Evolutionary conservation across 1,140 invertebrate genomes (phyloP).

Genomic region (Ostrea edulis): DNA sequence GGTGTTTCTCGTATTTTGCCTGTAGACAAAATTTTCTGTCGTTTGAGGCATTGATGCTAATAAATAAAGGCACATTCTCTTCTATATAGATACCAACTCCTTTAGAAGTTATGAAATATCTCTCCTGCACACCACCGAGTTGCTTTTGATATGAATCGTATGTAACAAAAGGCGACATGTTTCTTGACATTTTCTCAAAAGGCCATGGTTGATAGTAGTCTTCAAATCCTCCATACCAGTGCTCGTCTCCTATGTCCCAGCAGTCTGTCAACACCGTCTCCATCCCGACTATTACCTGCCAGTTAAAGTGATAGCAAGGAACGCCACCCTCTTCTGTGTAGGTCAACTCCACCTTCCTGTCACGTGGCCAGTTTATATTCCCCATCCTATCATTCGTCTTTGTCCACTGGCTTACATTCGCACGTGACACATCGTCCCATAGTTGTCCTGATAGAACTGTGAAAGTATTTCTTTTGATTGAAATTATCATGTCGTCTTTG

Average conservation of each 20-base stretch:
- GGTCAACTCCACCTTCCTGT: not conserved
- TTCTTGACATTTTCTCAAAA: constrained; percentile 71
- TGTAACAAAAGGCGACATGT: constrained; percentile 60
- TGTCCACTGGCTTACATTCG: not conserved
- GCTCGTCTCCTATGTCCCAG: constrained; percentile 63
- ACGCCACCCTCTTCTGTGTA: not conserved
- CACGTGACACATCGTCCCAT: not conserved
- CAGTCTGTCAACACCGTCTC: constrained; percentile 68
- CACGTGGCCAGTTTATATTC: not conserved
- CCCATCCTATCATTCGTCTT: not conserved
- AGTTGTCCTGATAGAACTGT: not conserved
- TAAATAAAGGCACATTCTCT: constrained; percentile 71
- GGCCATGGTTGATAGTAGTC: constrained; percentile 80
- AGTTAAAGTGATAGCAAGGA: constrained; percentile 61
- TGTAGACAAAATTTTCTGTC: constrained; percentile 68
- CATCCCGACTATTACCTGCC: constrained; percentile 53
- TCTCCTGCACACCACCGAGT: constrained; percentile 67
- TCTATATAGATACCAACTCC: constrained; percentile 74
- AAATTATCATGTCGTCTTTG: not conserved
- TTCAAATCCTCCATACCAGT: constrained; percentile 78
- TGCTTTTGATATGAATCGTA: constrained; percentile 60
- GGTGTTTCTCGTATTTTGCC: constrained; percentile 64
- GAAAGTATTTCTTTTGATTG: not conserved
- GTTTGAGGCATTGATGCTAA: constrained; percentile 68
- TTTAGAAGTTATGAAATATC: constrained; percentile 73